Evolutionary conservation across 2,797 vertebrate genomes (phyloP).

Genomic region (Ceryle rudis): DNA sequence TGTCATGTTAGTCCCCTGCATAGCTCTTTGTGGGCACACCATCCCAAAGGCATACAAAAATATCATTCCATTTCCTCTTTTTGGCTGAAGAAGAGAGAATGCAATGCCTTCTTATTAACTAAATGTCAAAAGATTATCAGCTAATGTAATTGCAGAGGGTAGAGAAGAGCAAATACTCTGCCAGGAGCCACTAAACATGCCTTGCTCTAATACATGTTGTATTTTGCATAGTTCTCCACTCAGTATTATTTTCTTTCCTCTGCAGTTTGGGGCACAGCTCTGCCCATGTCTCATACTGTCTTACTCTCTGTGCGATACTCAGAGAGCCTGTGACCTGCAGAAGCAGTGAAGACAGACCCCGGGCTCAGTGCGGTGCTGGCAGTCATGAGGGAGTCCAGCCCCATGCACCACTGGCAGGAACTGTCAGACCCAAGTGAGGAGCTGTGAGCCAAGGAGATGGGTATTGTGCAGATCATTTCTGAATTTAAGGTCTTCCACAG

Average conservation of each 20-base stretch:
- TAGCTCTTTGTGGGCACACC: neutral
- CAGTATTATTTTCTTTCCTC: neutral
- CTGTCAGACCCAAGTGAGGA: neutral
- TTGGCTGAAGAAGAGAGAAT: neutral
- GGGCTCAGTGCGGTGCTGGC: fast-evolving
- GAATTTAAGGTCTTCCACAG: neutral
- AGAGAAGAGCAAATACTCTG: neutral
- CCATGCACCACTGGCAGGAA: neutral
- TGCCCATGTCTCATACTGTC: neutral
- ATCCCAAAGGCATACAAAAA: neutral
- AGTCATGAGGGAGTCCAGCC: fast-evolving
- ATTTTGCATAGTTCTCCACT: neutral
- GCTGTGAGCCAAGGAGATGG: neutral
- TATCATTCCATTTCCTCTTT: neutral
- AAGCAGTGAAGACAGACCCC: neutral
- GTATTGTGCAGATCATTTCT: neutral
- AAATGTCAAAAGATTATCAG: neutral
- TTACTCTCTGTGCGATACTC: fast-evolving
- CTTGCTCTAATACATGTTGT: neutral
- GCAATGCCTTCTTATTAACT: neutral
- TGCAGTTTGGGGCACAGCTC: neutral
- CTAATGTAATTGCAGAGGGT: neutral
- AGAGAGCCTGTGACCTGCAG: neutral
- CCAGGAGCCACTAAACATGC: neutral
- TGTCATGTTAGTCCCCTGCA: neutral